A percentile compares a stretch with the other conserved stretches of the same genome.
These are phyloP conservation scores for Scolopax bukidnonensis DNA, from an alignment of 2,797 vertebrate species.

Conservation along the genomic window DNA sequence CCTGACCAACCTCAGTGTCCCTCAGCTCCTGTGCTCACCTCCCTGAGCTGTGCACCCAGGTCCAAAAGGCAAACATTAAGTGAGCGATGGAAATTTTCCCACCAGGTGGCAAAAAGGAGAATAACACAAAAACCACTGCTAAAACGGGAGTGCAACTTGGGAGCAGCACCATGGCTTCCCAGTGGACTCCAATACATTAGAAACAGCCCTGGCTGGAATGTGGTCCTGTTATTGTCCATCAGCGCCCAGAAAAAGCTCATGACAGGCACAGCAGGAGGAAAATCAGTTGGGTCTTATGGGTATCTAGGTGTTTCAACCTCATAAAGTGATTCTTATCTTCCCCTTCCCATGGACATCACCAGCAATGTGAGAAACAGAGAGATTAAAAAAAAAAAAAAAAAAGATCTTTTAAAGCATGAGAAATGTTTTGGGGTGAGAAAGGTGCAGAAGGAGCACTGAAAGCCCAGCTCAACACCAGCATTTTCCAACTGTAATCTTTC, in stretches of 20 bases:
- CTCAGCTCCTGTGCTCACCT: not conserved
- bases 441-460: conserved; percentile 27
- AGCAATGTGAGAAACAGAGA: not conserved
- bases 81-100: not conserved
- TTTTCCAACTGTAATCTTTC: conserved; percentile 45
- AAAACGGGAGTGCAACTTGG: not conserved
- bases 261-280: not conserved
- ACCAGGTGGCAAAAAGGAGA: not conserved
- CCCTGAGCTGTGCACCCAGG: not conserved
- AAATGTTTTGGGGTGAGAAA: not conserved
- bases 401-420: conserved; percentile 11
- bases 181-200: accelerated
- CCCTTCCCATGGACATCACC: not conserved
- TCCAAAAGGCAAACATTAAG: accelerated
- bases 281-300: accelerated
- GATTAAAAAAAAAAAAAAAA: not conserved
- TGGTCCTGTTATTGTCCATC: not conserved
- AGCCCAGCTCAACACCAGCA: not conserved
- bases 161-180: not conserved
- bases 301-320: not conserved
- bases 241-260: not conserved
- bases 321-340: not conserved
- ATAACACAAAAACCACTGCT: not conserved
- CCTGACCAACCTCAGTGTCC: not conserved
- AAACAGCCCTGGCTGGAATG: not conserved